Evolutionary conservation across 2,888 invertebrate genomes (phyloP), one percentile per base, ranked within the genome.

Genomic region (Chrysolina haemoptera): DNA sequence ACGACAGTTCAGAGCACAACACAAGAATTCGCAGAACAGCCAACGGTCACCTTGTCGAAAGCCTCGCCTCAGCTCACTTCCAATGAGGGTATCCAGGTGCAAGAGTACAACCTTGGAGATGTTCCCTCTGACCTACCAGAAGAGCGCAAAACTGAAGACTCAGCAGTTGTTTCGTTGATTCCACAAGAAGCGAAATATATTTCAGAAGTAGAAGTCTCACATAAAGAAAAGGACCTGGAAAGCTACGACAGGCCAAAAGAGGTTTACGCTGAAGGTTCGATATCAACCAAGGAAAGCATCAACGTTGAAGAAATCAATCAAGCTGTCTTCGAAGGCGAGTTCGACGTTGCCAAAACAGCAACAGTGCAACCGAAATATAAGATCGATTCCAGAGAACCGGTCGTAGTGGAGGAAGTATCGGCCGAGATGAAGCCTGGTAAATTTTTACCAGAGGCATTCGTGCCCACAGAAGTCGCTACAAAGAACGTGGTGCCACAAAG

Each of bases 401-500:
- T 94, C 71, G 89, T 91, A 81, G 89, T 95, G 6, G 92, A 92
- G 70, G 93, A 95, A 89, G 91, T 93, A 35, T 89, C 92, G 80
- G 88, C 93, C 2, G 93, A 93, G 88, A 92, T 92, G 73, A 94
- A 93, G 85, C 93, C 94, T 10, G 93, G 93, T 14, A 94, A 94
- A 88, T 94, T 94, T 84, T 92, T 94, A 84, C 94, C 95, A 3
- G 94, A 95, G 87, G 87, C 94, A 66, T 93, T 95, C 83, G 94
- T 95, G 1, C 93, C 95, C 0, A 95, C 95, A 1, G 95, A 95
- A 90, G 90, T 91, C 11, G 95, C 95, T 4, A 91, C 90, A 27
- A 89, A 91, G 85, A 90, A 91, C 72, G 87, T 95, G 0, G 89
- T 93, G 41, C 89, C 93, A 12, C 93, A 93, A 78, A 92, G 91